Base-by-base conservation (phyloP, 1,140 invertebrate species). In the Himalopsyche phryganea region DNA sequence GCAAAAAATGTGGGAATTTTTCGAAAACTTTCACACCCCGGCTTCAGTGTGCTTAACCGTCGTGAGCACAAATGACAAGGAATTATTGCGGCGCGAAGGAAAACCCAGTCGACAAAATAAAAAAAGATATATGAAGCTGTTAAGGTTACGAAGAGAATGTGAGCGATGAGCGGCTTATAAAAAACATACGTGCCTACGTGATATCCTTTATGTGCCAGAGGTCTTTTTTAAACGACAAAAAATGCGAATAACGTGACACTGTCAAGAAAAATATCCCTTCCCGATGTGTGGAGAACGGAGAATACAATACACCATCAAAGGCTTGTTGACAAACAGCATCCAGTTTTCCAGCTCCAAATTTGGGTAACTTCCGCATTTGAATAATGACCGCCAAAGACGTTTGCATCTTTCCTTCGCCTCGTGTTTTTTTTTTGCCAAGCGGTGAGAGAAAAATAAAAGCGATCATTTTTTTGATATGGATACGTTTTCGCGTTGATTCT, bases 81-180 rank as follows among this genome's bases (percentile, higher is more conserved):
- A 59, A 53, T 59, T 59, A 59, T 59, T 59, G 57, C 50, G 57
- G 45, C 45, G 46, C 28, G 54, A 53, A 59, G 45, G 15, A 48
- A 45, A 58, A 50, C 48, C 56, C 48, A 50, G 49, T 55, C 44
- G 52, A 40, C 48, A 41, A 58, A 51, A 58, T 58, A 58, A 58
- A 58, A 38, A 51, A 45, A 52, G 42, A 58, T 51, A 52, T 51
- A 58, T 50, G 48, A 47, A 58, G 56, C 56, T 51, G 56, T 58
- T 58, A 58, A 19, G 56, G 56, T 47, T 52, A 23, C 42, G 45
- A 48, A 47, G 32, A 45, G 44, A 33, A 19, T 36, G 48, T 58
- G 56, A 58, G 50, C 56, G 56, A 58, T 52, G 56, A 58, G 56
- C 56, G 56, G 56, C 56, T 58, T 58, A 58, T 58, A 58, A 58